These are phyloP conservation scores for Xyrichtys novacula DNA, from an alignment of 2,797 vertebrate genomes.

Conservation along the genomic window DNA sequence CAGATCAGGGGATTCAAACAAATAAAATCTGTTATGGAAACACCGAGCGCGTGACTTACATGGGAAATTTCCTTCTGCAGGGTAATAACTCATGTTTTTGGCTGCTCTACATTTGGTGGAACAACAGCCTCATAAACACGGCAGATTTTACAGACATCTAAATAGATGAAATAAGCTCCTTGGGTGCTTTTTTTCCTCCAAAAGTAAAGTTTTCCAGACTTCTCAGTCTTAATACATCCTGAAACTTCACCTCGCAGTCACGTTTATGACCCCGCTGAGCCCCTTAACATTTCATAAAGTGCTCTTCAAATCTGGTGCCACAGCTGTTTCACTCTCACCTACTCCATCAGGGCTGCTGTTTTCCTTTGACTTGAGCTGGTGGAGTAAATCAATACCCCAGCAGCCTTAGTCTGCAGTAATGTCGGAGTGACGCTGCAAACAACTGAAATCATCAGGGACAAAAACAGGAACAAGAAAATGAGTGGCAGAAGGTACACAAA, in stretches of 20 bases:
- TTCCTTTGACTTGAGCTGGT: slow-evolving; percentile 1
- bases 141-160: neutral
- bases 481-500: neutral
- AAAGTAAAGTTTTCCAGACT: neutral
- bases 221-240: neutral
- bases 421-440: slow-evolving; percentile 10
- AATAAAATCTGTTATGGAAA: neutral
- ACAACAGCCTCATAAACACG: slow-evolving; percentile 14
- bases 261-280: neutral
- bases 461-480: slow-evolving; percentile 1
- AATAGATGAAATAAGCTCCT: neutral
- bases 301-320: slow-evolving; percentile 4
- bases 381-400: slow-evolving; percentile 33
- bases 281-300: slow-evolving; percentile 5
- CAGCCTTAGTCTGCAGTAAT: neutral
- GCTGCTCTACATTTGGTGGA: slow-evolving; percentile 39
- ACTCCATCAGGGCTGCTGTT: neutral
- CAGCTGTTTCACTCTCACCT: neutral
- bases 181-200: slow-evolving; percentile 4
- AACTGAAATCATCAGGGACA: slow-evolving; percentile 7
- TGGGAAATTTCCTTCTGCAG: neutral
- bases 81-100: neutral
- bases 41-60: neutral
- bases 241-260: neutral
- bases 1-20: neutral